Evolutionary conservation across 2,797 vertebrate species (phyloP).

Genomic region (Fundulus diaphanus): DNA sequence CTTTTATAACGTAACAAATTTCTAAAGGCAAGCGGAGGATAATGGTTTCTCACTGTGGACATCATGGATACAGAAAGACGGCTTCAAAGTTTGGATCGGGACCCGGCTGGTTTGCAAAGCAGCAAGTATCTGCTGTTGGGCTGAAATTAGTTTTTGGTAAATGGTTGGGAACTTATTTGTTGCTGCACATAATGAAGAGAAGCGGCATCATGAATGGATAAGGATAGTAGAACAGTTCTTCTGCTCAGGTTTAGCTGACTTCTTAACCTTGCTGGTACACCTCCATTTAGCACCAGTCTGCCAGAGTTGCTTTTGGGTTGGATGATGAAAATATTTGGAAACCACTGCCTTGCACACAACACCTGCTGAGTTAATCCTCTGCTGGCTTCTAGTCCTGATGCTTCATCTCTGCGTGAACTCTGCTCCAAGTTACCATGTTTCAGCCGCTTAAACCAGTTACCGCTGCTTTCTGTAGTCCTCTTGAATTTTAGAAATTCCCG

Average conservation of each 20-base stretch:
- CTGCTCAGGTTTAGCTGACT: neutral
- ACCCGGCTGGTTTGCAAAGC: neutral
- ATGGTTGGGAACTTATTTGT: neutral
- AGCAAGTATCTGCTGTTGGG: neutral
- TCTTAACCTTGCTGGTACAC: neutral
- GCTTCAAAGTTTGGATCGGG: neutral
- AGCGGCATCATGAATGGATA: neutral
- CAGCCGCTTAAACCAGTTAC: neutral
- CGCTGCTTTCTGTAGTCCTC: constrained; percentile 3
- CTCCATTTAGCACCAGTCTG: neutral
- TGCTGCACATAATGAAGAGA: neutral
- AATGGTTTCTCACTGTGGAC: neutral
- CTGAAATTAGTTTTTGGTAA: neutral
- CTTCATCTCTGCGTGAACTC: constrained; percentile 7
- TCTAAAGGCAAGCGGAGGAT: neutral
- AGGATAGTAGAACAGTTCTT: neutral
- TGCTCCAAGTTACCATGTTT: neutral
- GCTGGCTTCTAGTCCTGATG: neutral
- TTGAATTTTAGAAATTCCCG: neutral
- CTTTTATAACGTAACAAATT: neutral
- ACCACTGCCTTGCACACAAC: neutral
- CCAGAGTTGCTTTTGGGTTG: neutral
- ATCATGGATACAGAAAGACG: neutral
- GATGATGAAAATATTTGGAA: constrained; percentile 4
- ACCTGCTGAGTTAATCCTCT: constrained; percentile 2